Percentiles rank a stretch among this genome's conserved stretches.
Conservation (phyloP, 2,113 vertebrate species). For the Nyctibius bracteatus region DNA sequence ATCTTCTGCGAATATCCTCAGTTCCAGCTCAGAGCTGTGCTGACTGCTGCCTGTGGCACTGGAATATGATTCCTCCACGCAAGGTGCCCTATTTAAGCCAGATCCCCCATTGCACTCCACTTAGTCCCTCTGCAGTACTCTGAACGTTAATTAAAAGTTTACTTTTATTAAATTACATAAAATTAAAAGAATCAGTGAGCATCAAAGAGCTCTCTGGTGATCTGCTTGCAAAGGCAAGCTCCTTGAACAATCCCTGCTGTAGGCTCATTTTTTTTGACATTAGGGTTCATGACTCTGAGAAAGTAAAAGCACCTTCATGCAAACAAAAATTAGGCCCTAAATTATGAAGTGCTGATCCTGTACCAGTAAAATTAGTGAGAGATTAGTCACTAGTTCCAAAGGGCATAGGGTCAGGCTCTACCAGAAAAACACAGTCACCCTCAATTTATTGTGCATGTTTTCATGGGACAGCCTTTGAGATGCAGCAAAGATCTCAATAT, state of each 20-base stretch:
- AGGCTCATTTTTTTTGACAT: not conserved
- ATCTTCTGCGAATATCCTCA: not conserved
- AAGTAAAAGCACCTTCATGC: not conserved
- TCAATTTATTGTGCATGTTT: not conserved
- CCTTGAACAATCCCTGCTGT: not conserved
- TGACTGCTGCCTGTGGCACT: not conserved
- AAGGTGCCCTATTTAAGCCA: not conserved
- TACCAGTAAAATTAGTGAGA: conserved; percentile 28
- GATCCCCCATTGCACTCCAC: not conserved
- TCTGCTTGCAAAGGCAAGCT: not conserved
- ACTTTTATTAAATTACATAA: not conserved
- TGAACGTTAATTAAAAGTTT: not conserved
- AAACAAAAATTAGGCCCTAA: conserved; percentile 31
- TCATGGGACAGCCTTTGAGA: not conserved
- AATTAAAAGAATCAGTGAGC: not conserved
- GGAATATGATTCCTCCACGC: not conserved
- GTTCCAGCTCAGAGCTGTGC: not conserved
- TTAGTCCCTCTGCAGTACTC: not conserved
- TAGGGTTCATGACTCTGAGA: not conserved
- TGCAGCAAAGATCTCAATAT: not conserved
- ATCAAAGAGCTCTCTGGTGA: not conserved
- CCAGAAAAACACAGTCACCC: conserved; percentile 8
- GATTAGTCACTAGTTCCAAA: conserved; percentile 38
- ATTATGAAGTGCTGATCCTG: conserved; percentile 47
- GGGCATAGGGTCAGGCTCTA: conserved; percentile 19